Conservation (phyloP, 2,888 invertebrate species). For the Cheilosia impressa region DNA sequence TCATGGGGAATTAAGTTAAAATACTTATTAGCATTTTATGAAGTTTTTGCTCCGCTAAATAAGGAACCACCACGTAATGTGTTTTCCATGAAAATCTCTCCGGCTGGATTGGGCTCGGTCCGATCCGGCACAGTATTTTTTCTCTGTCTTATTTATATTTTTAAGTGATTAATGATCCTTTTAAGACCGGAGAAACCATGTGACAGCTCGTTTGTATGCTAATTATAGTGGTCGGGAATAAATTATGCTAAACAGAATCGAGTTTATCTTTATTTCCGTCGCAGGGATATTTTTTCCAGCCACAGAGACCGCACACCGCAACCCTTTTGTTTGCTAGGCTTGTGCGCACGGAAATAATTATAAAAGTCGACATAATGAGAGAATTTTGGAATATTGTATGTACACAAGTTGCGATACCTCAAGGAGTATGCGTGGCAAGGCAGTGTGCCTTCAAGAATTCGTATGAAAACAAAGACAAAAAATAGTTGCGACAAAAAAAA, state of each 20-base stretch:
- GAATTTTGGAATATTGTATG: too few relatives aligned
- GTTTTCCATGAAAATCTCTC: slow-evolving; percentile 33
- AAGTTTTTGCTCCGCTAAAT: slow-evolving; percentile 57
- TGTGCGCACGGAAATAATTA: not conserved
- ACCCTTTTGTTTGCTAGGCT: slow-evolving; percentile 16
- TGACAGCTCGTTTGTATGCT: slow-evolving; percentile 62
- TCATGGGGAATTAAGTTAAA: slow-evolving; percentile 69
- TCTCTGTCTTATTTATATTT: slow-evolving; percentile 23
- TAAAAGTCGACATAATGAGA: too few relatives aligned
- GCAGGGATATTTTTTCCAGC: not conserved
- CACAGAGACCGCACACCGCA: not conserved
- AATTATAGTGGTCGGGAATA: slow-evolving; percentile 52
- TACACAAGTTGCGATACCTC: too few relatives aligned
- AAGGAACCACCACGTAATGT: slow-evolving; percentile 43
- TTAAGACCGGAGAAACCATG: slow-evolving; percentile 37
- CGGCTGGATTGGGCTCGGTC: not conserved
- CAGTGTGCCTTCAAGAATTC: too few relatives aligned
- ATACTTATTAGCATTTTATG: slow-evolving; percentile 69
- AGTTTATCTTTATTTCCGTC: slow-evolving; percentile 38
- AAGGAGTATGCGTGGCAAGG: too few relatives aligned
- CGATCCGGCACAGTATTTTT: not conserved
- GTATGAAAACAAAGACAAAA: too few relatives aligned
- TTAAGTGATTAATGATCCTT: slow-evolving; percentile 58
- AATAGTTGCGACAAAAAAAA: too few relatives aligned
- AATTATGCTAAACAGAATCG: slow-evolving; percentile 43